These are phyloP conservation scores for Cartodere bifasciata DNA, from an alignment of 2,888 invertebrate genomes.

Conservation along the genomic window DNA sequence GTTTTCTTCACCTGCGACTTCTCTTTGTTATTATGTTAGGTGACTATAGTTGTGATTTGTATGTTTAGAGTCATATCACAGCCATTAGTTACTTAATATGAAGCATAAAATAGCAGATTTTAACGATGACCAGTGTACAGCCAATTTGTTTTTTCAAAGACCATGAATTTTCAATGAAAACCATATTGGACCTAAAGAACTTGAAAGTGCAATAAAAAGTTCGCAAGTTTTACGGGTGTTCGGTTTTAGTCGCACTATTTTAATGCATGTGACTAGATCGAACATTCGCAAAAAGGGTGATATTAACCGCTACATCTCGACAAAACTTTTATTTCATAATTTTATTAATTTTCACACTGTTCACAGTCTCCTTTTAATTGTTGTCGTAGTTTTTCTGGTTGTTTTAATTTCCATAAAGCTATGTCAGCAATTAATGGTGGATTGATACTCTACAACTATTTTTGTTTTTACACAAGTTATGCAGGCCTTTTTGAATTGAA, in stretches of 20 bases:
- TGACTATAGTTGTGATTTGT: slow-evolving; percentile 32
- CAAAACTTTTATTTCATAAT: slow-evolving; percentile 18
- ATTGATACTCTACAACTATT: slow-evolving; percentile 6
- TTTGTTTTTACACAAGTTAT: too few species aligned
- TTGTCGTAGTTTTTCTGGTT: slow-evolving; percentile 31
- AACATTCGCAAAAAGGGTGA: slow-evolving; percentile 34
- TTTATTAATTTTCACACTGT: too few species aligned
- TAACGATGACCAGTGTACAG: slow-evolving; percentile 15
- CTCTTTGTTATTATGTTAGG: slow-evolving; percentile 19
- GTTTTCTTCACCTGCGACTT: neutral
- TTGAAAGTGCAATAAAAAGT: slow-evolving; percentile 8
- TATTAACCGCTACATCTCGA: neutral
- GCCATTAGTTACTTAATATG: slow-evolving; percentile 35
- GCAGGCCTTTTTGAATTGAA: too few species aligned
- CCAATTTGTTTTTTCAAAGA: slow-evolving; percentile 3
- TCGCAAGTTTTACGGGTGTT: slow-evolving; percentile 30
- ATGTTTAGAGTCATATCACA: slow-evolving; percentile 31
- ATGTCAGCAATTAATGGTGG: slow-evolving; percentile 33
- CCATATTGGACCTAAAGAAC: neutral
- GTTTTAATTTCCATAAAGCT: slow-evolving; percentile 30
- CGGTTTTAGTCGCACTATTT: slow-evolving; percentile 28
- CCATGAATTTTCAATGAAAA: slow-evolving; percentile 1
- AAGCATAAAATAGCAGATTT: too few species aligned
- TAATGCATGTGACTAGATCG: slow-evolving; percentile 33
- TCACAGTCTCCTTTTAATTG: too few species aligned